Evolutionary conservation across 2,113 vertebrate genomes (phyloP), one percentile per base, ranked within the genome.

Genomic region (Picathartes gymnocephalus): DNA sequence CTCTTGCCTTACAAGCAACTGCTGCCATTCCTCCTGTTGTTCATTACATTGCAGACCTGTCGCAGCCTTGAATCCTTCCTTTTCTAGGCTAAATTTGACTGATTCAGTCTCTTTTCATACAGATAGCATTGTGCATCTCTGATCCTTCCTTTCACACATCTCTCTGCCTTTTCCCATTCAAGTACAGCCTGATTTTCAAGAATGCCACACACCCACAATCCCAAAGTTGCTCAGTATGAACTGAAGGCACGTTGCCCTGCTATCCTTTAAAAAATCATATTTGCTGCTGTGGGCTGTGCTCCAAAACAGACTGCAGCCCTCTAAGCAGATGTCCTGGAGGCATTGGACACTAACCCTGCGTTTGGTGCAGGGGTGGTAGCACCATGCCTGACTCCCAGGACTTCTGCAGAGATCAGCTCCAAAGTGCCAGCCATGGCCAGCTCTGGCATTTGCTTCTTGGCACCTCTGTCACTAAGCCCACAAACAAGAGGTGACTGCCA

Each of bases 201-300:
- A 58, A 37, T 10, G 27, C 45, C 3, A 1, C 54, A 50, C 47
- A 17, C 66, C 68, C 68, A 31, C 35, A 50, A 7, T n/a, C 51
- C 53, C 0, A 0, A 57, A n/a, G 19, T 14, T 51, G 57, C 14
- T 58, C 35, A 8, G 47, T 19, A 62, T 64, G 47, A 78, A 48
- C 21, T 0, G 0, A 51, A 50, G 39, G 19, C 35, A 9, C 10
- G 9, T 35, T 11, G 50, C 30, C n/a, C 24, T 1, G 1, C 3
- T 3, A 2, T 21, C 45, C 66, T 79, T 84, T 31, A 47, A 88
- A 90, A 77, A 60, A 21, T 14, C 4, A 2, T 4, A 39, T 47
- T 39, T 78, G 13, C 18, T 77, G 54, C 72, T 54, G 18, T 10
- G 17, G 5, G 10, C 23, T 50, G 54, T 39, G 27, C 58, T 64